Evolutionary conservation across 2,888 invertebrate species (phyloP), one percentile per base, ranked within the genome.

Genomic region (Ceriagrion tenellum): DNA sequence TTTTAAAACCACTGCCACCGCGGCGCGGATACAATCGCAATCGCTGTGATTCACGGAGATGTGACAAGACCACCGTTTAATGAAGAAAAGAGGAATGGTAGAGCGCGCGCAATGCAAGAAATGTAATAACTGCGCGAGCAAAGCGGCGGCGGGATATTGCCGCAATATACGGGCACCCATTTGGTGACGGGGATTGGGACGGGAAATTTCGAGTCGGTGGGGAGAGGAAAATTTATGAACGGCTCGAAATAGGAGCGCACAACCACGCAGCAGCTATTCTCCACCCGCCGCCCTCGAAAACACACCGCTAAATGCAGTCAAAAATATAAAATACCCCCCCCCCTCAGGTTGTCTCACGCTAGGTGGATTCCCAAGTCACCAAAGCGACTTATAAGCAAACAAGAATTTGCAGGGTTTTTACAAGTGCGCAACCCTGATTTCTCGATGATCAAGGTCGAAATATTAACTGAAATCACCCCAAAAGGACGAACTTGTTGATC

Each of bases 21-120:
- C 63, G 63, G 63, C 35, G 23, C 91, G 16, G 93, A 93, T 69
- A 93, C 40, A 93, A 69, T 93, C 93, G 69, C 93, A 47, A n/a
- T n/a, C 40, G 93, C 69, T 13, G 93, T 93, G 74, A 93, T 93
- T 93, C 93, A 93, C 69, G 69, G 35, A 26, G 47, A 69, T 69
- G 69, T 26, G 93, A 93, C 69, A 93, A 47, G 93, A 93, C 47
- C 47, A n/a, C 93, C 69, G 55, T 93, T 93, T 93, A 93, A 93
- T 93, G 93, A 93, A 93, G 93, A 93, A 93, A 93, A 93, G 93
- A 93, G 93, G 93, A 93, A 69, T 63, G 69, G 47, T 26, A 16
- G 63, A 40, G 93, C 16, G 35, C 93, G 93, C 16, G 93, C 40
- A 69, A 93, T 69, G 93, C 69, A 47, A 93, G 55, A 69, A 93